Evolutionary conservation across 2,888 invertebrate genomes (phyloP).

Genomic region (Eueremaeus valkanovi): DNA sequence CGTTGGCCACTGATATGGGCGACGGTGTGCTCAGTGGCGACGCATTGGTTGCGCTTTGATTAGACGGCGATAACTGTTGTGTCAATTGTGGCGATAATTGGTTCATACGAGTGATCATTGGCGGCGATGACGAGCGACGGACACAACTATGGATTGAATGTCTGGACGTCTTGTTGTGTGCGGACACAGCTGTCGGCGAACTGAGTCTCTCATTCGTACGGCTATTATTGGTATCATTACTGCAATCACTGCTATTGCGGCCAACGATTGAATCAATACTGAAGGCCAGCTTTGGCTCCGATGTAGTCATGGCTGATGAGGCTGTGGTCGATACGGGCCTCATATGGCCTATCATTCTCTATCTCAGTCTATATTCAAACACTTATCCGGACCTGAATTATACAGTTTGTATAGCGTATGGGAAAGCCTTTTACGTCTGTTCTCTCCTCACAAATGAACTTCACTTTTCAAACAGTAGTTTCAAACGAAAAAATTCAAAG

Average conservation of each 20-base stretch:
- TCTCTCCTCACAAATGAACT: too few species aligned
- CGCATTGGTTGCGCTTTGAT: too few species aligned
- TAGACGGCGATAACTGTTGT: background rate
- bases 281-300: constrained; percentile 16
- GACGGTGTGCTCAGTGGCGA: background rate
- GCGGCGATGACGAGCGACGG: background rate
- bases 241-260: background rate
- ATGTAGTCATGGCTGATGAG: background rate
- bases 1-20: background rate
- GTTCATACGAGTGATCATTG: background rate
- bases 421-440: too few species aligned
- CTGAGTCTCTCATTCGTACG: background rate
- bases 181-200: background rate
- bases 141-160: background rate
- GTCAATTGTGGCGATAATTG: background rate
- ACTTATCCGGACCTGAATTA: too few species aligned
- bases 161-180: background rate
- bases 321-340: background rate
- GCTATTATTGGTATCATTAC: too few species aligned
- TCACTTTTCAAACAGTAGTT: too few species aligned
- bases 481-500: too few species aligned
- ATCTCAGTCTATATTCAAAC: too few species aligned
- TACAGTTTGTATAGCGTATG: too few species aligned
- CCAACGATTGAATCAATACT: constrained; percentile 16
- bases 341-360: background rate